Percentiles rank a stretch among this genome's conserved stretches.
phyloP scores from a whole-genome alignment of 2,113 vertebrate species.

The Platichthys flesus region DNA sequence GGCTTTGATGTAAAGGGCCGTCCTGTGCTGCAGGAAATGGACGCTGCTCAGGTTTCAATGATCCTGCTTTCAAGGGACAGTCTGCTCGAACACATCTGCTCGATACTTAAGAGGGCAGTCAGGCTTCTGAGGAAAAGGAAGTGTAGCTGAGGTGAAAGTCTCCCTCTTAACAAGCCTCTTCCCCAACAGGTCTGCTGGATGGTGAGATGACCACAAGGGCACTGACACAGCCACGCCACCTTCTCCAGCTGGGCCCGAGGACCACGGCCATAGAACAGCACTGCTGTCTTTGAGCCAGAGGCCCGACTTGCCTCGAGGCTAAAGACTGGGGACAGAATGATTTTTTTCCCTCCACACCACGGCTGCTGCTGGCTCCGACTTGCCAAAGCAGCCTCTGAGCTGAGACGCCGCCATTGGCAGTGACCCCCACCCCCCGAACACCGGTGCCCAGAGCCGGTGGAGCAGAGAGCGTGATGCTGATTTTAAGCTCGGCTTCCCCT shows the following conservation, averaged over 20 bases:
- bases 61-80: conserved; percentile 21
- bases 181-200: conserved; percentile 2
- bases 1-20: conserved; percentile 27
- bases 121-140: conserved; percentile 13
- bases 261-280: neutral
- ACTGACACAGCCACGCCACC: neutral
- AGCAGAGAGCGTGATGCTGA: conserved; percentile 13
- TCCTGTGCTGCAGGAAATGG: conserved; percentile 10
- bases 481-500: conserved; percentile 23
- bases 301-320: conserved; percentile 26
- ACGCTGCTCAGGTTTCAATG: conserved; percentile 21
- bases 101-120: conserved; percentile 20
- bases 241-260: conserved; percentile 5
- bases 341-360: neutral
- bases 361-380: conserved; percentile 15
- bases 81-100: conserved; percentile 31
- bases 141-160: conserved; percentile 16
- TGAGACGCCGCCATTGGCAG: conserved; percentile 14
- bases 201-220: neutral
- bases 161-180: conserved; percentile 8
- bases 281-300: neutral
- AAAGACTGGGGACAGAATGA: conserved; percentile 13
- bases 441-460: conserved; percentile 7
- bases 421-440: conserved; percentile 17
- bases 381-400: conserved; percentile 20